Evolutionary conservation across 1,140 invertebrate species (phyloP).

Genomic region (Microplitis demolitor): DNA sequence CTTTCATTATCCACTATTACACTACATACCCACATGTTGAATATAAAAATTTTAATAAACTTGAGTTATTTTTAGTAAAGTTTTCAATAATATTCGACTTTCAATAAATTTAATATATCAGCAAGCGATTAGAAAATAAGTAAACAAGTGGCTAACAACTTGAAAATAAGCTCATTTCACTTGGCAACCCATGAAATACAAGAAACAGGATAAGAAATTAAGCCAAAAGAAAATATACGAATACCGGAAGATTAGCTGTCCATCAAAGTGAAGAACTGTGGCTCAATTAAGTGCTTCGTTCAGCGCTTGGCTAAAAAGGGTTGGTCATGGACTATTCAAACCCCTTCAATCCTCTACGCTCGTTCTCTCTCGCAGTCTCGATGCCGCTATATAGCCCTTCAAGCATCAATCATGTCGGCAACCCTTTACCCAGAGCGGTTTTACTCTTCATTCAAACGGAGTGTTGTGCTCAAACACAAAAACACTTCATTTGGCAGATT

Average conservation of each 20-base stretch:
- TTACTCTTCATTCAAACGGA: constrained; percentile 58
- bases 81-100: background rate
- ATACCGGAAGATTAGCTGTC: constrained; percentile 55
- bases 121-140: background rate
- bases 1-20: constrained; percentile 6
- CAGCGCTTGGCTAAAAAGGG: constrained; percentile 55
- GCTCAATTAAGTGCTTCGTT: constrained; percentile 60
- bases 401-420: constrained; percentile 62
- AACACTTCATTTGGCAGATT: constrained; percentile 64
- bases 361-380: background rate
- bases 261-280: constrained; percentile 54
- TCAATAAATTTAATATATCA: background rate
- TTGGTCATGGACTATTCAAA: constrained; percentile 32
- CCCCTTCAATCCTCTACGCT: constrained; percentile 27
- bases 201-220: constrained; percentile 18
- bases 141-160: constrained; percentile 3
- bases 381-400: constrained; percentile 20
- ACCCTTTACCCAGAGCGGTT: constrained; percentile 60
- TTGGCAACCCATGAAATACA: background rate
- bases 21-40: background rate
- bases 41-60: background rate
- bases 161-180: constrained; percentile 9
- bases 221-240: constrained; percentile 25
- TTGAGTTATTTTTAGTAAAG: no score
- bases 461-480: constrained; percentile 63